Evolutionary conservation across 2,113 vertebrate species (phyloP), one percentile per base, ranked within the genome.

Genomic region (Atherinomorus stipes): DNA sequence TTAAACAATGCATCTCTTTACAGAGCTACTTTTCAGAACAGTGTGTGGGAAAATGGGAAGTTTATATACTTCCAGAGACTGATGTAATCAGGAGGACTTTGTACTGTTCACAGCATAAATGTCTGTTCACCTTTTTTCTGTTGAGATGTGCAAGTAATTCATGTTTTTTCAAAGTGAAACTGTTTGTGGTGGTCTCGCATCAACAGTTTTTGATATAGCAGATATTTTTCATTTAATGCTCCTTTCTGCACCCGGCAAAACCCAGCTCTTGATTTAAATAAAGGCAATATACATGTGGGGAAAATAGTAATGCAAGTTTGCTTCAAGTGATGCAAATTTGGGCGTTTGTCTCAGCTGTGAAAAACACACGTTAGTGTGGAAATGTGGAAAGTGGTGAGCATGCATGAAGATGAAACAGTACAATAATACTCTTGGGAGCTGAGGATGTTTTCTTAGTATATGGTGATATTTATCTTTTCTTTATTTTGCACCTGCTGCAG

Each of bases 61-160:
- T 76, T 56, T 60, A 38, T 26, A 76, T 4, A 58, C 18, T 19
- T 10, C 7, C 64, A 52, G 47, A 85, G 63, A 57, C 50, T 77
- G 69, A 82, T 64, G 70, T 84, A 86, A 72, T 76, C 11, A 72
- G 87, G 85, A 72, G 87, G 85, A 85, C 88, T 84, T 91, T 87
- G 89, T 57, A 81, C 83, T 71, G 63, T 45, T 23, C 38, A 52
- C 23, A 58, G 42, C 62, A 47, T 74, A 56, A 57, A 31, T 63
- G 58, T 66, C 34, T 84, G 68, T 62, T 74, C 49, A 58, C 22
- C n/a, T 42, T 61, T 18, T 74, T 19, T 74, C 47, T 81, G 8
- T 62, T 81, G 51, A 66, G 25, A 47, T 52, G 28, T 45, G 25
- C 18, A 25, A n/a, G 23, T 21, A 54, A 64, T 80, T 74, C 19